phyloP scores from a whole-genome alignment of 2,888 invertebrate species.

The Eupelmus urozonus region DNA sequence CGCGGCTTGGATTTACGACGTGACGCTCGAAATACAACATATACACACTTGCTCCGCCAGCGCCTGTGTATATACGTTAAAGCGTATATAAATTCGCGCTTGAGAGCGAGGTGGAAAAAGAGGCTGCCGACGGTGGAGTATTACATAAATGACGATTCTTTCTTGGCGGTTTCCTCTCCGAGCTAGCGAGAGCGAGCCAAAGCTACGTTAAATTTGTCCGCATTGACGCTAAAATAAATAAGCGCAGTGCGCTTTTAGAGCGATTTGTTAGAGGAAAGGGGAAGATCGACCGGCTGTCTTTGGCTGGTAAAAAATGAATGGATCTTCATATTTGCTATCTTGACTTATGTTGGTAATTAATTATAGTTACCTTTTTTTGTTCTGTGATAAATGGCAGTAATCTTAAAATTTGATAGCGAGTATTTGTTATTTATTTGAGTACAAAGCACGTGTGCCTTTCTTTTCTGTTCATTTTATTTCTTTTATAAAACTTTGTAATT shows the following conservation, averaged over 20 bases:
- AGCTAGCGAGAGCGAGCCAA: conserved; percentile 45
- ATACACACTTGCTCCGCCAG: not conserved
- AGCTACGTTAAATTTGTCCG: conserved; percentile 61
- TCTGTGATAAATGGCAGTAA: too few relatives aligned
- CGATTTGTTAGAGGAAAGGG: not conserved
- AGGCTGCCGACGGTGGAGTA: conserved; percentile 67
- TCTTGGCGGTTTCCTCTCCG: conserved; percentile 62
- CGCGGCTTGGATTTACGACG: conserved; percentile 62
- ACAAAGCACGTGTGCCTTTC: too few relatives aligned
- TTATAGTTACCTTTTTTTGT: not conserved
- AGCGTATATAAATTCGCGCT: conserved; percentile 12
- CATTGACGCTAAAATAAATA: conserved; percentile 57
- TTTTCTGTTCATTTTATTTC: too few relatives aligned
- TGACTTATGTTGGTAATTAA: too few relatives aligned
- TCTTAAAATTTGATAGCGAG: too few relatives aligned
- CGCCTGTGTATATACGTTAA: conserved; percentile 36
- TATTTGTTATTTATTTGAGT: too few relatives aligned
- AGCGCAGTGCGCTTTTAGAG: conserved; percentile 27
- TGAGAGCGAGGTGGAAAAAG: conserved; percentile 33
- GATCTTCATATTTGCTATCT: too few relatives aligned
- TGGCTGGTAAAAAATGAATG: too few relatives aligned
- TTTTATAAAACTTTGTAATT: too few relatives aligned
- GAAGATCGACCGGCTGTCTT: not conserved
- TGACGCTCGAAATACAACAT: conserved; percentile 55
- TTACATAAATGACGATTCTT: conserved; percentile 71